A percentile compares a stretch with the other conserved stretches of the same genome.
Conservation (phyloP, 2,888 invertebrate genomes). For the Drosophila merina region DNA sequence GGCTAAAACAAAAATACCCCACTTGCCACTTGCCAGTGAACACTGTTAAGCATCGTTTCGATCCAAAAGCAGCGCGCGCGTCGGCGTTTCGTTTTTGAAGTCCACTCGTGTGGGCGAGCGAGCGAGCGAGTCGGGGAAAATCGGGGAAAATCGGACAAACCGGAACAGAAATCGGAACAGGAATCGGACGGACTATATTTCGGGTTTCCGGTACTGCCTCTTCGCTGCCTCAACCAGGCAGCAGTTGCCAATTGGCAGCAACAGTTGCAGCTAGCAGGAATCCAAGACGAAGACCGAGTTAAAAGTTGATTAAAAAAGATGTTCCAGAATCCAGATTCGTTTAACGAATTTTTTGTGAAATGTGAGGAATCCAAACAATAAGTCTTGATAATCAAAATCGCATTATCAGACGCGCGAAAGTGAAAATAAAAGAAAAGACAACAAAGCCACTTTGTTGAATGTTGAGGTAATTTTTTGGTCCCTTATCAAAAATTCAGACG, state of each 20-base stretch:
- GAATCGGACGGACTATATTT: constrained; percentile 26
- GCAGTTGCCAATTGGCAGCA: constrained; percentile 61
- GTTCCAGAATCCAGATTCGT: constrained; percentile 18
- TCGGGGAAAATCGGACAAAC: constrained; percentile 14
- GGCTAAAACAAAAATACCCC: neutral
- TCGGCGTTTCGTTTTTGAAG: constrained; percentile 61
- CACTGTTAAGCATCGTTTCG: constrained; percentile 11
- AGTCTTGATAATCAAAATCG: constrained; percentile 1
- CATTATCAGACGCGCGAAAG: neutral
- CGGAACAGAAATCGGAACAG: constrained; percentile 34
- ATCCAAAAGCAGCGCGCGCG: constrained; percentile 45
- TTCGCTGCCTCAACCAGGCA: constrained; percentile 9
- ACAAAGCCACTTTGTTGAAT: neutral
- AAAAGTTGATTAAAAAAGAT: constrained; percentile 1
- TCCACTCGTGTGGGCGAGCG: constrained; percentile 67
- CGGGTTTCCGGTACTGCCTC: constrained; percentile 31
- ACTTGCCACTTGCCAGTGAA: neutral
- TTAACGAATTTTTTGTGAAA: neutral
- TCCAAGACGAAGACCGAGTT: neutral
- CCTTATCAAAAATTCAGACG: constrained; percentile 34
- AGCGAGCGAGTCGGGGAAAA: constrained; percentile 35
- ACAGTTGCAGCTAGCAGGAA: constrained; percentile 44
- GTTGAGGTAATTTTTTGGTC: constrained; percentile 17
- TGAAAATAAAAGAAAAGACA: neutral
- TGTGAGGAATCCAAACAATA: neutral